These are phyloP conservation scores for Bungarus multicinctus DNA, from an alignment of 2,113 vertebrate species.

Conservation along the genomic window DNA sequence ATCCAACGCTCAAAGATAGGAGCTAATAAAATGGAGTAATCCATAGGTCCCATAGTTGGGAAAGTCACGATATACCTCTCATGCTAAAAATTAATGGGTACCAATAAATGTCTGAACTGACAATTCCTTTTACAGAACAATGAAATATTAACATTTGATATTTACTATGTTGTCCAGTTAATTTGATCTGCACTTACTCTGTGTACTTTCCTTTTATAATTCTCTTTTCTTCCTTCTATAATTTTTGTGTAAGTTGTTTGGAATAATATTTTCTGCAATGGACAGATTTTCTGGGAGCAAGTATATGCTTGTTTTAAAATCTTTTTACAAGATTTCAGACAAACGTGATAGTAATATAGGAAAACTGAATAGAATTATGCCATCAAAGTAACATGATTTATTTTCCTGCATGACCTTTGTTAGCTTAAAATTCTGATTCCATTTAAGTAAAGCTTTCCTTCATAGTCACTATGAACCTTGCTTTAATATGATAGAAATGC, in stretches of 20 bases:
- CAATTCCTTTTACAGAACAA: conserved; percentile 56
- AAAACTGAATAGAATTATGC: conserved; percentile 22
- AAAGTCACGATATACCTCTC: neutral
- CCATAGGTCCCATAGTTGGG: neutral
- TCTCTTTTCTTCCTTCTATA: conserved; percentile 4
- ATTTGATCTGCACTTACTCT: conserved; percentile 53
- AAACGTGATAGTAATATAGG: conserved; percentile 32
- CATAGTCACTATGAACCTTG: conserved; percentile 17
- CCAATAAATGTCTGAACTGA: neutral
- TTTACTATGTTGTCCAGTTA: conserved; percentile 65
- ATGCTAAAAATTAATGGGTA: neutral
- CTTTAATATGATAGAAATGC: conserved; percentile 7
- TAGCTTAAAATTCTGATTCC: conserved; percentile 34
- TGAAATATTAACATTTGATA: conserved; percentile 64
- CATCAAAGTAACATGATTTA: conserved; percentile 31
- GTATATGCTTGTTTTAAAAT: conserved; percentile 44
- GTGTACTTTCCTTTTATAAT: conserved; percentile 53
- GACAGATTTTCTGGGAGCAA: conserved; percentile 30
- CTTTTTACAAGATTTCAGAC: conserved; percentile 16
- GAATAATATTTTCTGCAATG: conserved; percentile 33
- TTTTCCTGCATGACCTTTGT: neutral
- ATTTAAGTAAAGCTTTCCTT: conserved; percentile 1
- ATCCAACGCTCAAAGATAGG: neutral
- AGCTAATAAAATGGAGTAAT: neutral
- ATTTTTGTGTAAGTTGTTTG: conserved; percentile 42